phyloP scores from a whole-genome alignment of 2,797 vertebrate species.

The Falco cherrug region DNA sequence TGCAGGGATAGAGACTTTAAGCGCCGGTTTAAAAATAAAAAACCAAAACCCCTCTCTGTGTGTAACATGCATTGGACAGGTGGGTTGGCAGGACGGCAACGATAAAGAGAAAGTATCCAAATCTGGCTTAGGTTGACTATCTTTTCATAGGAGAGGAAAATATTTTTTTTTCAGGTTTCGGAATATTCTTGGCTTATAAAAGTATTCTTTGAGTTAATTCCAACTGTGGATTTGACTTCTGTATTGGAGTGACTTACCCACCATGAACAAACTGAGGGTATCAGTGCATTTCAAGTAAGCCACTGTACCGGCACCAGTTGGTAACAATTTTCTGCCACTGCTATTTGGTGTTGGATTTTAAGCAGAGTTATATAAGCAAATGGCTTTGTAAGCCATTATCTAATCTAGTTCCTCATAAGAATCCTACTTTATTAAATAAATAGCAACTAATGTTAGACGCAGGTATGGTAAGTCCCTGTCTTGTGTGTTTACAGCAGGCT shows the following conservation, averaged over 20 bases:
- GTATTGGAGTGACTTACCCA: rapidly evolving
- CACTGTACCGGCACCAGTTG: neutral
- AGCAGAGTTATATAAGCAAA: neutral
- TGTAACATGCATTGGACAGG: neutral
- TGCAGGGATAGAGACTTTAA: neutral
- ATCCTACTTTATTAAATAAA: neutral
- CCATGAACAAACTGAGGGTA: neutral
- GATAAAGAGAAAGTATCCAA: neutral
- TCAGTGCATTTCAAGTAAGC: neutral
- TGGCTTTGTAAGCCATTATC: neutral
- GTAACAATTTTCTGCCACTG: neutral
- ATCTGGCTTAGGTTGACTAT: neutral
- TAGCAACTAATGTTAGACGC: neutral
- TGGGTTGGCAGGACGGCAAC: neutral
- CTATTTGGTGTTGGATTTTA: neutral
- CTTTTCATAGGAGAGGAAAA: neutral
- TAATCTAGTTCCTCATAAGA: neutral
- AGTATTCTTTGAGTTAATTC: neutral
- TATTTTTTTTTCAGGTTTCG: neutral
- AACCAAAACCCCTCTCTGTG: rapidly evolving
- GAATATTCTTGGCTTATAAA: neutral
- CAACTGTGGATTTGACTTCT: neutral
- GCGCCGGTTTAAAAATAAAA: neutral
- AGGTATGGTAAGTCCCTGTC: neutral
- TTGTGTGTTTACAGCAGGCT: neutral